A percentile compares a stretch with the other conserved stretches of the same genome.
Evolutionary conservation across 2,113 vertebrate species (phyloP).

Genomic region (Clarias gariepinus): DNA sequence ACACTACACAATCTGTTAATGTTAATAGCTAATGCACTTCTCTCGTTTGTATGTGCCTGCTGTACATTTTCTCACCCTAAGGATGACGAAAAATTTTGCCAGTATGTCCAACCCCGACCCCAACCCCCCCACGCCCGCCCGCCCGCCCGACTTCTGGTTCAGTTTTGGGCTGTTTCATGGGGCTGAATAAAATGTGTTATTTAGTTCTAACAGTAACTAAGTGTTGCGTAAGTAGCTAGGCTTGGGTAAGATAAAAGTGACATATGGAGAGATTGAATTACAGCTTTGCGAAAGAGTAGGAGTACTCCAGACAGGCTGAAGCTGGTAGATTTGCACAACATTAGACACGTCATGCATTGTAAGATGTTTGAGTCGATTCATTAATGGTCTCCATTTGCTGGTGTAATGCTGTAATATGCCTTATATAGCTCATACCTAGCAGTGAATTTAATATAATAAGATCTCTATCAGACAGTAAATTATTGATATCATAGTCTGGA

Average conservation of each 20-base stretch:
- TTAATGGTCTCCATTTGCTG: not conserved
- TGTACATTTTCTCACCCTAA: not conserved
- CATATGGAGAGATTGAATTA: conserved; percentile 11
- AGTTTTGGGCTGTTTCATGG: not conserved
- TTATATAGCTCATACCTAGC: conserved; percentile 3
- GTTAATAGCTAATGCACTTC: not conserved
- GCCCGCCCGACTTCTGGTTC: not conserved
- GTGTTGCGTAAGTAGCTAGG: not conserved
- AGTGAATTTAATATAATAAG: conserved; percentile 29
- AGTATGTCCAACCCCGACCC: not conserved
- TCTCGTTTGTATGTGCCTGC: not conserved
- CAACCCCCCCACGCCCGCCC: no score
- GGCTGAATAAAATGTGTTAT: not conserved
- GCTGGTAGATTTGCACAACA: not conserved
- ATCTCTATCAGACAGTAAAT: conserved; percentile 36
- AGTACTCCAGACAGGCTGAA: not conserved
- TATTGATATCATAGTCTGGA: conserved; percentile 46
- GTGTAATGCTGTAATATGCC: conserved; percentile 3
- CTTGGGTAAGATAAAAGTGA: not conserved
- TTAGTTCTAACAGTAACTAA: not conserved
- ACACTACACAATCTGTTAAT: not conserved
- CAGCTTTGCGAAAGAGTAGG: not conserved
- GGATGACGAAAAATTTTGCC: not conserved
- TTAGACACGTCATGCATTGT: not conserved
- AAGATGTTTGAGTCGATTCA: not conserved